Evolutionary conservation across 2,888 invertebrate genomes (phyloP).

Genomic region (Diadromus collaris): DNA sequence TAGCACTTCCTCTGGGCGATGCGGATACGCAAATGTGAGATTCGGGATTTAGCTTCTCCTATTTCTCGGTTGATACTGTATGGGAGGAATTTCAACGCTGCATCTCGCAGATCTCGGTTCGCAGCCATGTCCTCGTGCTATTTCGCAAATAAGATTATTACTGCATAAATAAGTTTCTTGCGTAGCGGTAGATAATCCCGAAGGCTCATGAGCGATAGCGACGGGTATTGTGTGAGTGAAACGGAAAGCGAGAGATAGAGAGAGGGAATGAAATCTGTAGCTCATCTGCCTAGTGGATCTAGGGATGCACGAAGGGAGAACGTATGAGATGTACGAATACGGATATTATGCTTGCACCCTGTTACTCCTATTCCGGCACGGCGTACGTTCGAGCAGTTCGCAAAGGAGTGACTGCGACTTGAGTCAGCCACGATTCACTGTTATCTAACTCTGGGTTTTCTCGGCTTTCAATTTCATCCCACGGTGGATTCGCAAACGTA

Average conservation of each 20-base stretch:
- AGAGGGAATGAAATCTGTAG: constrained; percentile 39
- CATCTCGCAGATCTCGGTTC: not conserved
- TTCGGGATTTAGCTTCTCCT: constrained; percentile 28
- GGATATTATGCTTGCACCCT: constrained; percentile 43
- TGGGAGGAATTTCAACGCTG: constrained; percentile 27
- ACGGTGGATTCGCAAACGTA: constrained; percentile 22
- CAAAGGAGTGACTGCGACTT: constrained; percentile 27
- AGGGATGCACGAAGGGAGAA: constrained; percentile 32
- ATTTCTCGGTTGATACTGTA: not conserved
- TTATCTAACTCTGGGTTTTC: constrained; percentile 53
- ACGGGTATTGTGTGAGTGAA: constrained; percentile 39
- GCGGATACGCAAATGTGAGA: constrained; percentile 28
- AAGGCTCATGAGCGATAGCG: constrained; percentile 33
- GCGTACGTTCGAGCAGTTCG: constrained; percentile 5
- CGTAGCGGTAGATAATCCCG: constrained; percentile 56
- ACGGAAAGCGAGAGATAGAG: constrained; percentile 1
- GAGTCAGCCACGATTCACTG: constrained; percentile 49
- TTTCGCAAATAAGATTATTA: constrained; percentile 78
- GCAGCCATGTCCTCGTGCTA: constrained; percentile 71
- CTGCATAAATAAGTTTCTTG: constrained; percentile 77
- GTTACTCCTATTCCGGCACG: constrained; percentile 34
- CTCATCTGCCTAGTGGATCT: constrained; percentile 50
- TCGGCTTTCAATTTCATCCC: constrained; percentile 45
- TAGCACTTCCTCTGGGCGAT: constrained; percentile 4
- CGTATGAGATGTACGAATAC: constrained; percentile 35